phyloP scores from a whole-genome alignment of 2,113 vertebrate species.

The zebrafish (Danio rerio) region GRCz12tu NC_133188.1:23406501-23407000 shows the following conservation, averaged over 20 bases:
- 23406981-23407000: constrained; percentile 3
- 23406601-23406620: constrained; percentile 3
- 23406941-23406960: neutral
- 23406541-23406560: no score
- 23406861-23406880: neutral
- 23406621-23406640: neutral
- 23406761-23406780: constrained; percentile 27
- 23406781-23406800: constrained; percentile 35
- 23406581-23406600: no score
- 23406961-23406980: neutral
- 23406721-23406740: no score
- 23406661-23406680: neutral
- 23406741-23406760: constrained; percentile 6
- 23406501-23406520: no score
- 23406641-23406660: neutral
- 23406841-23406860: constrained; percentile 18
- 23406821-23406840: constrained; percentile 18
- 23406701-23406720: constrained; percentile 8
- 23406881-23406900: constrained; percentile 10
- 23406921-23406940: constrained; percentile 24
- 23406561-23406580: no score
- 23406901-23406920: constrained; percentile 12
- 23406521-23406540: no score
- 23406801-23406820: constrained; percentile 26
- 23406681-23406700: constrained; percentile 12